Evolutionary conservation across 2,113 vertebrate species (phyloP), one percentile per base, ranked within the genome.

Genomic region (Semnornis frantzii): DNA sequence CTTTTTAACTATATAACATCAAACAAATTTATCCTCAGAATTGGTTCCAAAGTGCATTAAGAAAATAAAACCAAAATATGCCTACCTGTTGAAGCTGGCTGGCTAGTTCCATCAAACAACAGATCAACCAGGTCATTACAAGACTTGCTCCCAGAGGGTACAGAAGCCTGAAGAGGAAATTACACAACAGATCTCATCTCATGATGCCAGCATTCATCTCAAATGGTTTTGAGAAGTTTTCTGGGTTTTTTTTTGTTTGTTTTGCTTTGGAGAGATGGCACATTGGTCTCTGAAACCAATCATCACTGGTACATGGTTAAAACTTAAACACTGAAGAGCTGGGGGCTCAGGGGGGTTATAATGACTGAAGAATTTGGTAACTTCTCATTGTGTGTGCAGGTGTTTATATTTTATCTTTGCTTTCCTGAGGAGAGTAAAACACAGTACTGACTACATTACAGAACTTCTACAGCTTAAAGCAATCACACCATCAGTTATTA

Each of bases 61-160:
- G 10, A 85, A 64, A 87, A 65, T 0, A 91, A 87, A 94, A 3
- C 5, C 46, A 52, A 65, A 39, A 20, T 2, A 3, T 20, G 14
- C 90, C 81, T 96, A 98, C 99, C 99, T 98, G 98, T 75, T 74
- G 95, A 76, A 37, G 28, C 59, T 78, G 98, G 92, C 27, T 97
- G 97, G 91, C 97, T 97, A 34, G 98, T 77, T 91, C 99, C 99
- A 85, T 98, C 98, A 97, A 99, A 98, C 24, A 99, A 89, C 50
- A 99, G 97, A 96, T 99, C 98, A 74, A 98, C 98, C 63, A 99
- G 97, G 85, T 98, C 98, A 18, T 96, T 96, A 63, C 98, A 97
- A 4, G 98, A 95, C 92, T 98, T 98, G 93, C 96, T 97, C 55
- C 97, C 95, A 92, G 98, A 97, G 57, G 98, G 92, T 39, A 69